A percentile compares a stretch with the other conserved stretches of the same genome.
These are phyloP conservation scores for Nanorana parkeri DNA, from an alignment of 2,113 vertebrate genomes.

Conservation along the genomic window DNA sequence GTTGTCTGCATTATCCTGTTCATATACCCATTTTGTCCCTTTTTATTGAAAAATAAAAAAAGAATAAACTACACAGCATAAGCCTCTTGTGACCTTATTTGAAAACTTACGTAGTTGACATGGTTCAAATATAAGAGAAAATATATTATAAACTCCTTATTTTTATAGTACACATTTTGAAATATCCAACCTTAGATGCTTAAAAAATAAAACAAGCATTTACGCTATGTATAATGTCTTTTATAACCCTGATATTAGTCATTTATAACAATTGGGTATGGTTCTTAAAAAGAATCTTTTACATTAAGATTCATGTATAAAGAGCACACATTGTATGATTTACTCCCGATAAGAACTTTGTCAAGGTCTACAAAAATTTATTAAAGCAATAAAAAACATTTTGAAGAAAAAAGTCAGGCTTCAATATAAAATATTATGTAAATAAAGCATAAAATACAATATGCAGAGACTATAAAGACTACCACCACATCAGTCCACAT, in stretches of 20 bases:
- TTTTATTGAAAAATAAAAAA: constrained; percentile 98
- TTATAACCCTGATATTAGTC: neutral
- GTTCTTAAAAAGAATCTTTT: neutral
- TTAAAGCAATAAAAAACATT: neutral
- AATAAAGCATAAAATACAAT: no score
- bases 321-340: neutral
- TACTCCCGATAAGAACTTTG: neutral
- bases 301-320: neutral
- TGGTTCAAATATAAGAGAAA: constrained; percentile 64
- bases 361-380: neutral
- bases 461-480: neutral
- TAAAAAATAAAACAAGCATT: neutral
- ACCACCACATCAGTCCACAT: constrained; percentile 20
- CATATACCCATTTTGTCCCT: constrained; percentile 99
- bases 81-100: constrained; percentile 86
- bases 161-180: constrained; percentile 1
- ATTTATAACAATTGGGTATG: neutral
- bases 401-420: no score
- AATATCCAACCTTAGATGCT: no score
- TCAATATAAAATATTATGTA: no score
- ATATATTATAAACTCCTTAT: neutral
- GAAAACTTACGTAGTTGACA: constrained; percentile 75
- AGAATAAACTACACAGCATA: constrained; percentile 89
- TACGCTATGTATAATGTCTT: neutral
- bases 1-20: constrained; percentile 99